A percentile compares a stretch with the other conserved stretches of the same genome.
phyloP scores from a whole-genome alignment of 2,113 vertebrate genomes.

The Microtus montanus region DNA sequence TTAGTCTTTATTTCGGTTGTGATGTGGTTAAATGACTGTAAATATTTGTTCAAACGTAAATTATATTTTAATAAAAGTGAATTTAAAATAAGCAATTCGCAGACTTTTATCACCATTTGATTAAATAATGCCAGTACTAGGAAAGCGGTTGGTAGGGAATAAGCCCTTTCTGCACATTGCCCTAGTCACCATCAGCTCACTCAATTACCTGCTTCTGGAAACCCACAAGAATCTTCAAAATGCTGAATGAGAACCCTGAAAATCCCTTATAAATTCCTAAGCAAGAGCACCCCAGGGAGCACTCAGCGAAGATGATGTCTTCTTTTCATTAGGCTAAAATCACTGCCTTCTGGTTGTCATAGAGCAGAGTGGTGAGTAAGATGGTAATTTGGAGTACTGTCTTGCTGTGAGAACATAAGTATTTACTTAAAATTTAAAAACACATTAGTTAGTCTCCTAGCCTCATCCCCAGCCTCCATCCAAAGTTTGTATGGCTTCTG shows the following conservation, averaged over 20 bases:
- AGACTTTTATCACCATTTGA: neutral
- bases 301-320: neutral
- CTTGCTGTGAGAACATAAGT: neutral
- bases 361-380: neutral
- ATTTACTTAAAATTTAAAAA: neutral
- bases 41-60: neutral
- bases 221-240: conserved; percentile 94
- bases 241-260: conserved; percentile 93
- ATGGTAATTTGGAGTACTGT: neutral
- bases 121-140: neutral
- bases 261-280: conserved; percentile 49
- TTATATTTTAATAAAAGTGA: neutral
- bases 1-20: neutral
- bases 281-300: neutral
- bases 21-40: neutral
- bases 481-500: neutral
- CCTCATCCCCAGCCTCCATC: neutral
- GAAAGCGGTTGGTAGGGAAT: neutral
- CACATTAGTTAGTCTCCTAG: neutral
- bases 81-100: neutral
- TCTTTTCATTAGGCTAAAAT: neutral
- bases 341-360: neutral
- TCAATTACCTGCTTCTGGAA: conserved; percentile 92
- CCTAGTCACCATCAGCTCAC: neutral
- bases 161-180: rapidly evolving